Percentiles rank a stretch among this genome's conserved stretches.
phyloP scores from a whole-genome alignment of 2,888 invertebrate species.

The Pachycephus smyrnensis region DNA sequence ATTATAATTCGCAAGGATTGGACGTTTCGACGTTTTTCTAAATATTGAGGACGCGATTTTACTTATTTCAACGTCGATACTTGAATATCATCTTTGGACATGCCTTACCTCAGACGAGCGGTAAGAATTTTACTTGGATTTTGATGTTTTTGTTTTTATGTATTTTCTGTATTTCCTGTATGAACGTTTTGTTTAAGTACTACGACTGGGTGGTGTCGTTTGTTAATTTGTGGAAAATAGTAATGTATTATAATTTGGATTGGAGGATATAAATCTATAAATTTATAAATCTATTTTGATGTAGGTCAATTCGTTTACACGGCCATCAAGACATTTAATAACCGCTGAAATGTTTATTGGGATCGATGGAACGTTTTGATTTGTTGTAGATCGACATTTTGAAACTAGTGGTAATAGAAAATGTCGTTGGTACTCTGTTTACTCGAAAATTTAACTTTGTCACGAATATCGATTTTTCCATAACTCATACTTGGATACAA shows the following conservation, averaged over 20 bases:
- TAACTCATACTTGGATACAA: neutral
- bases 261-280: neutral
- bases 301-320: neutral
- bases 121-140: conserved; percentile 31
- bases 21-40: neutral
- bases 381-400: neutral
- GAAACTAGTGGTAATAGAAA: neutral
- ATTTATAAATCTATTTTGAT: neutral
- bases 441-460: too few species aligned
- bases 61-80: neutral
- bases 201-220: neutral
- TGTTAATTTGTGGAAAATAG: neutral
- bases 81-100: conserved; percentile 12
- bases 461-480: too few species aligned
- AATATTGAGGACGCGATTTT: neutral
- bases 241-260: neutral
- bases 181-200: neutral
- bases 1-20: neutral
- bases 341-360: neutral
- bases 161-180: neutral
- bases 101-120: conserved; percentile 44
- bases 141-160: neutral
- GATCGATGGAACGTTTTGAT: neutral
- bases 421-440: neutral
- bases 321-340: neutral